These are phyloP conservation scores for Hirudinaria manillensis DNA, from an alignment of 2,888 invertebrate species.

Conservation along the genomic window DNA sequence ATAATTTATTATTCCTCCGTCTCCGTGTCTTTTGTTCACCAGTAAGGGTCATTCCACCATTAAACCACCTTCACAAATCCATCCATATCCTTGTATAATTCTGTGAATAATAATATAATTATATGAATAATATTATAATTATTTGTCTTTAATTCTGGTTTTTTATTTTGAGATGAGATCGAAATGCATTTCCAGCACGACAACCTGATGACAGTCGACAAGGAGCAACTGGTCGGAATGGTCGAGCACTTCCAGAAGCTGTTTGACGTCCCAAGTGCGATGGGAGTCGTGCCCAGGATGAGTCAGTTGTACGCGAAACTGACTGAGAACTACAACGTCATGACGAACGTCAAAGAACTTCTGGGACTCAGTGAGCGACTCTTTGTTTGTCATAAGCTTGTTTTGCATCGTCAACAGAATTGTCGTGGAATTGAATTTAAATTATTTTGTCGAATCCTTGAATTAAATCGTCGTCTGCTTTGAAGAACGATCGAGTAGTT, in stretches of 20 bases:
- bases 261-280: constrained; percentile 48
- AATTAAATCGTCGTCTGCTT: too few species aligned
- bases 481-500: too few species aligned
- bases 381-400: not conserved
- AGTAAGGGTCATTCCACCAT: too few species aligned
- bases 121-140: too few species aligned
- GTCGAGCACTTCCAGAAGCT: constrained; percentile 51
- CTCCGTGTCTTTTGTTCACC: too few species aligned
- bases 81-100: too few species aligned
- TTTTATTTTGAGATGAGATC: not conserved
- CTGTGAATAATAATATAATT: too few species aligned
- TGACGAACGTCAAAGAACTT: constrained; percentile 46
- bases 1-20: not conserved
- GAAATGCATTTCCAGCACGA: not conserved
- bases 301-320: constrained; percentile 50
- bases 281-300: constrained; percentile 51
- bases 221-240: constrained; percentile 46
- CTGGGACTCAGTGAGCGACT: constrained; percentile 46
- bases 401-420: not conserved
- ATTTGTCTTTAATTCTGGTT: not conserved
- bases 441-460: too few species aligned
- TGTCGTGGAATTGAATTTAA: too few species aligned
- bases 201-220: constrained; percentile 12
- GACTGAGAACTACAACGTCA: constrained; percentile 49
- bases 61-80: too few species aligned